These are phyloP conservation scores for Xestia rhomboidea DNA, from an alignment of 2,888 invertebrate species.

Conservation along the genomic window DNA sequence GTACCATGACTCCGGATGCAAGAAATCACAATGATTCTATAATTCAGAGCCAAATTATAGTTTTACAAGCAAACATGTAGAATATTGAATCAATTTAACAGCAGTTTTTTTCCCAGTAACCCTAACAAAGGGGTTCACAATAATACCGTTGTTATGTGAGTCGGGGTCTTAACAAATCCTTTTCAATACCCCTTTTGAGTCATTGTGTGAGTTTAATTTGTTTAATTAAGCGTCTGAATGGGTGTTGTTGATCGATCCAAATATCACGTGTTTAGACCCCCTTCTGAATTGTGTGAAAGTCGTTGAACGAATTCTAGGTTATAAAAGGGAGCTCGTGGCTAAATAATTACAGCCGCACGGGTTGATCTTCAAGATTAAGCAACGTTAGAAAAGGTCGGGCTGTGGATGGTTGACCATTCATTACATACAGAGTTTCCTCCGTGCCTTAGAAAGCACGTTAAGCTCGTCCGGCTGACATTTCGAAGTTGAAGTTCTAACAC, in stretches of 20 bases:
- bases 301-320: not conserved
- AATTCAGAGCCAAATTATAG: too few relatives aligned
- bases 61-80: too few relatives aligned
- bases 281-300: not conserved
- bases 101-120: conserved; percentile 30
- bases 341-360: not conserved
- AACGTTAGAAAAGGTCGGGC: not conserved
- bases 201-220: conserved; percentile 54
- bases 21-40: too few relatives aligned
- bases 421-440: not conserved
- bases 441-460: too few relatives aligned
- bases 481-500: too few relatives aligned
- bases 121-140: conserved; percentile 28
- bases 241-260: conserved; percentile 13
- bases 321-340: not conserved
- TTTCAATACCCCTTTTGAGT: conserved; percentile 37
- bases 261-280: conserved; percentile 22
- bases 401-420: not conserved
- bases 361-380: not conserved
- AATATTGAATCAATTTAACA: conserved; percentile 10
- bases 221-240: conserved; percentile 46
- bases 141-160: conserved; percentile 29
- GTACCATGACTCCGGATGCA: too few relatives aligned
- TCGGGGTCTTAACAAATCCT: conserved; percentile 34
- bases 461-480: too few relatives aligned